Evolutionary conservation across 2,113 vertebrate genomes (phyloP).

Genomic region (Formicarius rufipectus): DNA sequence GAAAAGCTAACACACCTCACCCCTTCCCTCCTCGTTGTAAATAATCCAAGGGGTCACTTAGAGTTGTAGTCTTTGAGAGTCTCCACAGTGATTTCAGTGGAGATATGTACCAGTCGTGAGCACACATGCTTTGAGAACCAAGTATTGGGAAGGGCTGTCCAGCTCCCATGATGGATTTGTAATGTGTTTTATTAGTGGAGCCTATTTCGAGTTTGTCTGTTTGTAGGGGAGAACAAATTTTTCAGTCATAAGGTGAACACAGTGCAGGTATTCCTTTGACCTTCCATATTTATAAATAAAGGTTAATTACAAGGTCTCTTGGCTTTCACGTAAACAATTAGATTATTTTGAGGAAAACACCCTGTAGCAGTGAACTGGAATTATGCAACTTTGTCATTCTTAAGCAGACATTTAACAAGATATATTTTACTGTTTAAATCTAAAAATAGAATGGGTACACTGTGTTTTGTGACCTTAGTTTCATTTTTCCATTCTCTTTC

Average conservation of each 20-base stretch:
- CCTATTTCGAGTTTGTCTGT: background rate
- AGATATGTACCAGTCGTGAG: background rate
- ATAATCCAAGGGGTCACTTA: background rate
- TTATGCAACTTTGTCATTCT: background rate
- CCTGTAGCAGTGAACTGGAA: background rate
- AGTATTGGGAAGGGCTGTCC: background rate
- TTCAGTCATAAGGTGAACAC: rapidly evolving
- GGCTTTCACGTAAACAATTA: background rate
- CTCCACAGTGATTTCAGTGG: background rate
- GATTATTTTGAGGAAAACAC: conserved; percentile 23
- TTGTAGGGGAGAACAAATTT: background rate
- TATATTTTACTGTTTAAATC: conserved; percentile 1
- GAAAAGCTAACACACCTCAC: background rate
- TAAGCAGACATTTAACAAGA: conserved; percentile 23
- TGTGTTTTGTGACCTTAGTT: conserved; percentile 41
- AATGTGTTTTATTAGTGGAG: background rate
- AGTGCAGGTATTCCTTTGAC: background rate
- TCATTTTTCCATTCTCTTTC: conserved; percentile 39
- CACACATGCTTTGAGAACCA: rapidly evolving
- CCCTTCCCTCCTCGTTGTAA: background rate
- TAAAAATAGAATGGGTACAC: conserved; percentile 57
- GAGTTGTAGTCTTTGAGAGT: background rate
- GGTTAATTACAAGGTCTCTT: background rate
- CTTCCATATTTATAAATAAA: background rate
- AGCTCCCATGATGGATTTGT: background rate